phyloP scores from a whole-genome alignment of 2,888 invertebrate genomes.

The Chelonus formosanus region DNA sequence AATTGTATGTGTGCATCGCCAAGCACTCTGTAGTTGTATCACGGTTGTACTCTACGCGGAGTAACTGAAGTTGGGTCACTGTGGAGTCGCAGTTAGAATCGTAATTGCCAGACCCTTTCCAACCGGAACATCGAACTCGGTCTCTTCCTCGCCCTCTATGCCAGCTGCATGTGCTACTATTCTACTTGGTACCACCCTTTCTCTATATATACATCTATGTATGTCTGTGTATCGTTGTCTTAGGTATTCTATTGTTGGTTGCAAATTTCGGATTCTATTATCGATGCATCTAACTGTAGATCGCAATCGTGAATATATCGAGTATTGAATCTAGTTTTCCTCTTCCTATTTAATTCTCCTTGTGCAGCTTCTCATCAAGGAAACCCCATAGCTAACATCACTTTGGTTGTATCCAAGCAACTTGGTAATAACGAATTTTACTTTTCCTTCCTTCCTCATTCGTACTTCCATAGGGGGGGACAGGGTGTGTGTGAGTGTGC shows the following conservation, averaged over 20 bases:
- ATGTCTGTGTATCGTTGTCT: conserved; percentile 20
- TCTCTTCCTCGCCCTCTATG: conserved; percentile 2
- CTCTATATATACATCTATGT: conserved; percentile 2
- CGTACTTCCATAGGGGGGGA: neutral
- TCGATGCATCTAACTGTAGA: conserved; percentile 33
- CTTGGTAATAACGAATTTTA: conserved; percentile 20
- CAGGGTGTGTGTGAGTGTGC: neutral
- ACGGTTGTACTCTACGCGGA: conserved; percentile 26
- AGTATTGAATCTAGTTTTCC: conserved; percentile 14
- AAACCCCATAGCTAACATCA: conserved; percentile 2
- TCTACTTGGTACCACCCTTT: neutral
- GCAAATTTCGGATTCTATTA: conserved; percentile 39
- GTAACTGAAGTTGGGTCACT: conserved; percentile 40
- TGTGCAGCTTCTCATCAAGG: neutral
- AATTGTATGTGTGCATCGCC: conserved; percentile 2
- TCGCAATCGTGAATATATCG: conserved; percentile 9
- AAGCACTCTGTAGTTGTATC: conserved; percentile 19
- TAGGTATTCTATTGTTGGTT: conserved; percentile 25
- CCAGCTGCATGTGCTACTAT: conserved; percentile 14
- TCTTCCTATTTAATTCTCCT: neutral
- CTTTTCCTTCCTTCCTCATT: conserved; percentile 14
- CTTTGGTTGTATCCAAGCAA: neutral
- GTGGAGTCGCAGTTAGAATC: conserved; percentile 37
- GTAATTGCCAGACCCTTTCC: conserved; percentile 42
- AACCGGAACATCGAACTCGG: conserved; percentile 34